Evolutionary conservation across 2,888 invertebrate genomes (phyloP), one percentile per base, ranked within the genome.

Genomic region (Dorcus hopei): DNA sequence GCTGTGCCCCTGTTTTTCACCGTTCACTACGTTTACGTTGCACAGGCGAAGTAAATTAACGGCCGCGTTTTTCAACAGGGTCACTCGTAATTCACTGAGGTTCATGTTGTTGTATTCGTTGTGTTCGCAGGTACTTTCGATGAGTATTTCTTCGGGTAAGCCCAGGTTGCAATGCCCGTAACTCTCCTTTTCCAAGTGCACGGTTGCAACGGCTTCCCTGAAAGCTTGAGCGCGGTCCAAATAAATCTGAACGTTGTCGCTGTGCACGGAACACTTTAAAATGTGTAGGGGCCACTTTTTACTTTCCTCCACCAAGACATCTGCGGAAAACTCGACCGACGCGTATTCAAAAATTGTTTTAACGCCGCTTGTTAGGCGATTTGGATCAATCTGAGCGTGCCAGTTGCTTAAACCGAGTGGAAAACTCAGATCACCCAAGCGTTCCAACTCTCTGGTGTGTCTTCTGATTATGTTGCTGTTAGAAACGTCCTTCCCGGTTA

Each of bases 351-450:
- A 70, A 33, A 33, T 33, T 6, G 26, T 33, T 33, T 33, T 33
- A 7, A 7, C 6, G 26, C 1, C 26, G 26, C 7, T 33, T 7
- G 26, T 33, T 6, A 33, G 6, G 40, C 49, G 58, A 55, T 23
- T 51, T 49, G 59, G 52, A 80, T 68, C 62, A 77, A 74, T 33
- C 26, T 33, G 26, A 61, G 77, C 78, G 54, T 80, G 77, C 89
- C 89, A 90, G 52, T 83, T 82, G 67, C 81, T 78, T 19, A 81
- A 68, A 49, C 79, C 80, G 57, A 80, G 75, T 8, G 86, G 83
- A 74, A 89, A 87, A 77, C 86, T 87, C 3, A 87, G 76, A 62
- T 90, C 90, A 7, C 89, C 90, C 45, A 80, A 74, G 40, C 73
- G 72, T 54, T 78, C 71, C 5, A 87, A 74, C 64, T 85, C 82